phyloP scores from a whole-genome alignment of 2,888 invertebrate species.

The Melanotus villosus region DNA sequence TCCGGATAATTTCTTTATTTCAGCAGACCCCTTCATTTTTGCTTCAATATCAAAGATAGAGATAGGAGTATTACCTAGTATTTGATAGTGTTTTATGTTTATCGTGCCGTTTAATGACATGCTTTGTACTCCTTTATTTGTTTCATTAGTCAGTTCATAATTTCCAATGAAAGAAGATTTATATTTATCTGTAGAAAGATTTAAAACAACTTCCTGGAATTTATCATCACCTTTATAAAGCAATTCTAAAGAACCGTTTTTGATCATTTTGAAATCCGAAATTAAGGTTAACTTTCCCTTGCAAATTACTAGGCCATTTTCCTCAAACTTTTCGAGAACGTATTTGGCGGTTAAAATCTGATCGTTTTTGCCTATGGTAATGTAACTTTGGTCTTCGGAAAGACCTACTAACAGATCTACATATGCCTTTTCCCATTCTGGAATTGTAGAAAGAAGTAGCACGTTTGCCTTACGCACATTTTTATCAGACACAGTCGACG shows the following conservation, averaged over 20 bases:
- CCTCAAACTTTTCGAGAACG: neutral
- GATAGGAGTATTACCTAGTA: neutral
- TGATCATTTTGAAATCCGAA: constrained; percentile 16
- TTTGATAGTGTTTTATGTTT: neutral
- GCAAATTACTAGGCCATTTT: neutral
- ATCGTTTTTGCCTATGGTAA: constrained; percentile 25
- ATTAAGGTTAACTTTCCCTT: neutral
- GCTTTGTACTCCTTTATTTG: neutral
- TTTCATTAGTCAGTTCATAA: constrained; percentile 9
- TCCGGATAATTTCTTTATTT: constrained; percentile 3
- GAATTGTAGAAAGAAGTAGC: constrained; percentile 8
- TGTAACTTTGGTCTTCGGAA: constrained; percentile 10
- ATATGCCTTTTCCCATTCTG: constrained; percentile 19
- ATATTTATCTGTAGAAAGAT: neutral
- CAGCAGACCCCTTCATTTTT: neutral
- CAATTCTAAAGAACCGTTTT: constrained; percentile 22
- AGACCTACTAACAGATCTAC: constrained; percentile 8
- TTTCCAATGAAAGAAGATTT: neutral
- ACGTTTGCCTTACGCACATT: constrained; percentile 1
- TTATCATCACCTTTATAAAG: neutral
- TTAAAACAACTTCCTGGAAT: neutral
- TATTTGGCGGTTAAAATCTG: constrained; percentile 8
- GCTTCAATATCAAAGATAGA: neutral
- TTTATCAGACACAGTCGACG: neutral
- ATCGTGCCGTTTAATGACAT: constrained; percentile 3